Base-by-base conservation (phyloP, 2,888 invertebrate species). In the Nymphalis c-album region DNA sequence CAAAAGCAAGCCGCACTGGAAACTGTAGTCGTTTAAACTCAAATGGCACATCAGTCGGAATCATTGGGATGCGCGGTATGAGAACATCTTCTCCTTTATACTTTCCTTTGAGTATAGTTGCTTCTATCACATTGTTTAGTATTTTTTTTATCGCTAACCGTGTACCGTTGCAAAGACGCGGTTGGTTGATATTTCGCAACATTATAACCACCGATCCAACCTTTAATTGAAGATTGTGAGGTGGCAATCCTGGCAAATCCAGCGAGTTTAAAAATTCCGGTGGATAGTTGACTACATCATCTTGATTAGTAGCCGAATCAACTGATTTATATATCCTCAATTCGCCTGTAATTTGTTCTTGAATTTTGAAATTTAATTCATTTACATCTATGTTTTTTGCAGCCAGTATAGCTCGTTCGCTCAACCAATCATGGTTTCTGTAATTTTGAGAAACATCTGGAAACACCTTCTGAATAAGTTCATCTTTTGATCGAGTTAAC, bases 261-360 rank as follows among this genome's bases (percentile, higher is more conserved):
- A 80, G 64, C 0, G 76, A 79, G 45, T 79, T 80, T 74, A 79
- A 79, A 78, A 78, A 79, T 73, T 80, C 78, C 16, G 73, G 35
- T 62, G 79, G 79, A 78, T 78, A 81, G 74, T 79, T 79, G 48
- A 77, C 75, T 5, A 73, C 75, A 61, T 79, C 80, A 40, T 40
- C 8, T 35, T 35, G 8, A 35, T 35, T 35, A 7, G 35, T 35
- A 8, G 35, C 35, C 2, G 0, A 8, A 35, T 35, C 8, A 35
- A 35, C 10, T 35, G 35, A 35, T 35, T 35, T 8, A 8, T 35
- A 35, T 35, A 6, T 35, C 35, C 8, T 35, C 2, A 35, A 8
- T 35, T 35, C 35, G 2, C 35, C 35, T 1, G 35, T 1, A 35
- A 35, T 35, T 8, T 35, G 8, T 8, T 35, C 2, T 35, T 8